Evolutionary conservation across 2,797 vertebrate species (phyloP).

Genomic region (Adrianichthys oophorus): DNA sequence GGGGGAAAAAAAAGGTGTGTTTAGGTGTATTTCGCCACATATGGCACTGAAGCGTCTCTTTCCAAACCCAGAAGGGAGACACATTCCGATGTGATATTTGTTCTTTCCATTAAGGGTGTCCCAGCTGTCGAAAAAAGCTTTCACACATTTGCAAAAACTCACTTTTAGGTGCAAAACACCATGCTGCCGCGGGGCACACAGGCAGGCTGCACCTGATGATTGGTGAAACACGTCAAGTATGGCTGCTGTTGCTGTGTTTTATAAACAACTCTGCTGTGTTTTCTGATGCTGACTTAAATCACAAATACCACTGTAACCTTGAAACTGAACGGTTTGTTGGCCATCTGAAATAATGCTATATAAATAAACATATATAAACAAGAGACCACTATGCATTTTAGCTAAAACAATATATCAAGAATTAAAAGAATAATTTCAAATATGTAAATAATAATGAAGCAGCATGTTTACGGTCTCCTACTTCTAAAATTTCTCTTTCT

Average conservation of each 20-base stretch:
- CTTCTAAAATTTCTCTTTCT: no score
- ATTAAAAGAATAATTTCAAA: no score
- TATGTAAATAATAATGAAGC: no score
- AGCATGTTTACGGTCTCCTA: no score
- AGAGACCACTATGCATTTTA: no score
- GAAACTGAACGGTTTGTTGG: no score
- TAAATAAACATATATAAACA: no score
- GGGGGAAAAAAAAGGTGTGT: neutral
- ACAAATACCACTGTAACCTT: no score
- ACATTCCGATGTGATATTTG: neutral
- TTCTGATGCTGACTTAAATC: no score
- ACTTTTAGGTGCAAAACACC: slow-evolving; percentile 6
- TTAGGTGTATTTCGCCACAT: slow-evolving; percentile 3
- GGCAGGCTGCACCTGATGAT: neutral
- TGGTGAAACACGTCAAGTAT: neutral
- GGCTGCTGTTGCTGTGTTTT: neutral
- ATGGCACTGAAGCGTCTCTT: slow-evolving; percentile 1
- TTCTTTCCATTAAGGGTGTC: neutral
- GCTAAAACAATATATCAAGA: no score
- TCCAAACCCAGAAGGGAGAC: neutral
- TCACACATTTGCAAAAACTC: neutral
- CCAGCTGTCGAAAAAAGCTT: neutral
- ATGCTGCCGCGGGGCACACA: neutral
- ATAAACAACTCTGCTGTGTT: neutral
- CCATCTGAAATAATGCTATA: no score